Evolutionary conservation across 37 sponge, comb jelly and placozoan genomes (phyloP).

Genomic region (Petrosia ficiformis): DNA sequence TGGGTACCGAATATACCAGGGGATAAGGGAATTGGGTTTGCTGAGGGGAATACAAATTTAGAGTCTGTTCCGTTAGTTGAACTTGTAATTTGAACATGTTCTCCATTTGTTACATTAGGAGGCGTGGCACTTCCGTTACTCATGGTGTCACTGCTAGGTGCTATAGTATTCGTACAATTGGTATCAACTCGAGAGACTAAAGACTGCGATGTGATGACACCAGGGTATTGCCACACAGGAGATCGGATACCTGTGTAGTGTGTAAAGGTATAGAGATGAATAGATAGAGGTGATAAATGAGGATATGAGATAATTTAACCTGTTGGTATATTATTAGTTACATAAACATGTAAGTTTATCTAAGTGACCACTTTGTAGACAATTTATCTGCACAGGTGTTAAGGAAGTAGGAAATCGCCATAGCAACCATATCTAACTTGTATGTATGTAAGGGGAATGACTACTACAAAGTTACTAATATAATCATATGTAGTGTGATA

Average conservation of each 20-base stretch:
- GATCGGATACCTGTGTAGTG: constrained; percentile 43
- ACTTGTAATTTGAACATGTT: constrained; percentile 7
- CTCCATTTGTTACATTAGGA: constrained; percentile 26
- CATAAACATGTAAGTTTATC: too few relatives aligned
- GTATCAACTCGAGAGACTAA: constrained; percentile 8
- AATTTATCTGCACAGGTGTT: too few relatives aligned
- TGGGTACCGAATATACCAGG: constrained; percentile 46
- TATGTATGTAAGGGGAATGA: too few relatives aligned
- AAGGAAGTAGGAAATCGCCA: too few relatives aligned
- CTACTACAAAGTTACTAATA: too few relatives aligned
- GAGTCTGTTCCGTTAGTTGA: neutral
- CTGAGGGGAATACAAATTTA: neutral
- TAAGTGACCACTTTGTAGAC: too few relatives aligned
- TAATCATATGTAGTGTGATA: too few relatives aligned
- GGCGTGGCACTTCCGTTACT: constrained; percentile 71
- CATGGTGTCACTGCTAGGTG: constrained; percentile 43
- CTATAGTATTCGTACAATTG: neutral
- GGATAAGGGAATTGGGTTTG: constrained; percentile 42
- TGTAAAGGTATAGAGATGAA: too few relatives aligned
- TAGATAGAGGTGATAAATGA: too few relatives aligned
- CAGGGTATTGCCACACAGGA: constrained; percentile 69
- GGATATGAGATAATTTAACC: too few relatives aligned
- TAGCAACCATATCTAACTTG: too few relatives aligned
- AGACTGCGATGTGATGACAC: constrained; percentile 30
- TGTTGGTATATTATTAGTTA: too few relatives aligned